A percentile compares a stretch with the other conserved stretches of the same genome.
Conservation (phyloP, 2,113 vertebrate species). For the Dicentrarchus labrax region DNA sequence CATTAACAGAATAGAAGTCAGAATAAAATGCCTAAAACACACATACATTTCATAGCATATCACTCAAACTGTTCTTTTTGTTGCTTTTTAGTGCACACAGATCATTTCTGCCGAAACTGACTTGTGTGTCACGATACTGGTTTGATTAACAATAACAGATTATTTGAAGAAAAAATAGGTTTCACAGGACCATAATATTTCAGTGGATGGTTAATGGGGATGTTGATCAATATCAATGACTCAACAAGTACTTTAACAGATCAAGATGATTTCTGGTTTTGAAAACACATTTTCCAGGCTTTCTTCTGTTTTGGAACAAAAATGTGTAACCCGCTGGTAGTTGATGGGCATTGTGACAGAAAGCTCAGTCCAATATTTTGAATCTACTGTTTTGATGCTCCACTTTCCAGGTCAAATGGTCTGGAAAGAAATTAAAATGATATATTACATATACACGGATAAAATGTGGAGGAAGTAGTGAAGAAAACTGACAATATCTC, state of each 20-base stretch:
- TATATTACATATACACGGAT: conserved; percentile 11
- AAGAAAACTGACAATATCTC: not conserved
- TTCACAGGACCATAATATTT: not conserved
- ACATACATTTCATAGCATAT: not conserved
- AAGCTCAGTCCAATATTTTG: not conserved
- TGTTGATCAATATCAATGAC: conserved; percentile 48
- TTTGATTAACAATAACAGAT: not conserved
- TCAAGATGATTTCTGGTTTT: conserved; percentile 14
- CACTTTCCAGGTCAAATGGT: conserved; percentile 14
- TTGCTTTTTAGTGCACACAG: not conserved
- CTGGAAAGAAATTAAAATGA: conserved; percentile 17
- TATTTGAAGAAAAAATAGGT: not conserved
- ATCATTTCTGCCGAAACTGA: not conserved
- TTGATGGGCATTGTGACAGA: conserved; percentile 1
- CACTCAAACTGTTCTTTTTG: not conserved
- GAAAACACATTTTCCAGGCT: conserved; percentile 38
- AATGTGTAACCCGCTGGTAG: not conserved
- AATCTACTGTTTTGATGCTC: conserved; percentile 2
- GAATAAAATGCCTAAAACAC: conserved; percentile 13
- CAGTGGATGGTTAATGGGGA: conserved; percentile 3
- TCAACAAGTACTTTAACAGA: conserved; percentile 46
- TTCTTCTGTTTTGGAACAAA: conserved; percentile 22
- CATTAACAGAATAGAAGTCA: conserved; percentile 15
- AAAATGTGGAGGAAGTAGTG: not conserved
- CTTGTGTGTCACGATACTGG: not conserved